Percentiles rank a stretch among this genome's conserved stretches.
Evolutionary conservation across 37 sponge, comb jelly and placozoan species (phyloP).

Genomic region (Crambe crambe): DNA sequence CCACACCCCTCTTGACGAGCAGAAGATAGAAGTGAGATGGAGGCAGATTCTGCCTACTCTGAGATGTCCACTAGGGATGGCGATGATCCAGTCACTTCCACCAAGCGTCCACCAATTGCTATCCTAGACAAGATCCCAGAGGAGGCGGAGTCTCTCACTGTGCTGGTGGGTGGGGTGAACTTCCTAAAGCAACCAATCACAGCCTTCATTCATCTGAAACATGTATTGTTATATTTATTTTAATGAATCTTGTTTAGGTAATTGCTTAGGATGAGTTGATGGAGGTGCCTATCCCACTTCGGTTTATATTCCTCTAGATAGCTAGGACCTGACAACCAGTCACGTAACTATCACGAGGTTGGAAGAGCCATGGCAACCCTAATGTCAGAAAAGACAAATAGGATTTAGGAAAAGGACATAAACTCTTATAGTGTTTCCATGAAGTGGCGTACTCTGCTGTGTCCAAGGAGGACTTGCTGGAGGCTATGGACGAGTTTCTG

Average conservation of each 20-base stretch:
- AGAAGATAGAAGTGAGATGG: no score
- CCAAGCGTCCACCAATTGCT: background rate
- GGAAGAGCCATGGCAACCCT: constrained; percentile 89
- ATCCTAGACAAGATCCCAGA: constrained; percentile 46
- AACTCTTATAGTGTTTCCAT: constrained; percentile 54
- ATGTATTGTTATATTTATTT: no score
- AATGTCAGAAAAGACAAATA: constrained; percentile 80
- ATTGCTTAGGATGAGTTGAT: constrained; percentile 70
- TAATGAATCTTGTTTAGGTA: constrained; percentile 13
- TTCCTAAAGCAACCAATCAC: constrained; percentile 72
- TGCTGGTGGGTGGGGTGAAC: constrained; percentile 81
- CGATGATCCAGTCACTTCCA: no score
- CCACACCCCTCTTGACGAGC: no score
- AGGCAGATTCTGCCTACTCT: no score
- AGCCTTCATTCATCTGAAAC: constrained; percentile 73
- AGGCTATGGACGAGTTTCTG: constrained; percentile 67
- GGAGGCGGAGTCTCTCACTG: constrained; percentile 79
- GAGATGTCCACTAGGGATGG: no score
- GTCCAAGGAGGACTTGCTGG: constrained; percentile 43
- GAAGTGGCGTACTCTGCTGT: constrained; percentile 64
- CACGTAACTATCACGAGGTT: constrained; percentile 80
- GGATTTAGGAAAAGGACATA: no score
- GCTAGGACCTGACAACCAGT: constrained; percentile 65
- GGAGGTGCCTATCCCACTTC: constrained; percentile 83
- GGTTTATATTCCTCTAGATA: constrained; percentile 81